A percentile compares a stretch with the other conserved stretches of the same genome.
These are phyloP conservation scores for Kryphioiulus occultus DNA, from an alignment of 2,888 invertebrate species.

Conservation along the genomic window DNA sequence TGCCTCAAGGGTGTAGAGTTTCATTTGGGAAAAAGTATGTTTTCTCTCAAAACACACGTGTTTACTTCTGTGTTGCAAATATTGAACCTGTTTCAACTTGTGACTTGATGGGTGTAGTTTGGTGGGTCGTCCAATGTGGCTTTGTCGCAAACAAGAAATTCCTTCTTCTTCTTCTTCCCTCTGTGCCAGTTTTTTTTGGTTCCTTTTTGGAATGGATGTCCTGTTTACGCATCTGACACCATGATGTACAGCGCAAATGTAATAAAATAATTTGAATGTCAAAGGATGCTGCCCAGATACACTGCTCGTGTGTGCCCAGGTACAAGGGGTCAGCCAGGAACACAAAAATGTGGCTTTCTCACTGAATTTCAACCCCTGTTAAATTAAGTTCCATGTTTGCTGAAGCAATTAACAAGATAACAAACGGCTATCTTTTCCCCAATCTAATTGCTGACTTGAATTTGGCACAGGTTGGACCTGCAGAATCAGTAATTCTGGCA, in stretches of 20 bases:
- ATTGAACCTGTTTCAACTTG: neutral
- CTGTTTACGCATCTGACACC: neutral
- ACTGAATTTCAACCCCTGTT: neutral
- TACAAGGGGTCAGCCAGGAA: too few relatives aligned
- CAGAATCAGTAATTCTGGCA: too few relatives aligned
- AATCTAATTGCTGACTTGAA: too few relatives aligned
- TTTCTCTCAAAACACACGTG: neutral
- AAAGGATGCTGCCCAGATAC: neutral
- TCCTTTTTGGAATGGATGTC: neutral
- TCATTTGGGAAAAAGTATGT: neutral
- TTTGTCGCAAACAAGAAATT: neutral
- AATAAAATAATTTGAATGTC: conserved; percentile 1
- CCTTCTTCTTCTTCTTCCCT: neutral
- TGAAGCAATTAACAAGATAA: neutral
- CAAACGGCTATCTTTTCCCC: neutral
- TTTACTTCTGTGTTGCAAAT: neutral
- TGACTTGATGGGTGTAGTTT: too few relatives aligned
- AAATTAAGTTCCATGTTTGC: neutral
- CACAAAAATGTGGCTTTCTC: neutral
- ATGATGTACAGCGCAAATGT: neutral
- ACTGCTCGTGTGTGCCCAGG: neutral
- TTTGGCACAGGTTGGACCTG: too few relatives aligned
- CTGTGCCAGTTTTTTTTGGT: neutral
- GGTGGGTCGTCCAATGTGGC: neutral
- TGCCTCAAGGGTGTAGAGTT: neutral